These are phyloP conservation scores for Orbicella faveolata DNA, from an alignment of 64 coral and sea anemone species.

Conservation along the genomic window DNA sequence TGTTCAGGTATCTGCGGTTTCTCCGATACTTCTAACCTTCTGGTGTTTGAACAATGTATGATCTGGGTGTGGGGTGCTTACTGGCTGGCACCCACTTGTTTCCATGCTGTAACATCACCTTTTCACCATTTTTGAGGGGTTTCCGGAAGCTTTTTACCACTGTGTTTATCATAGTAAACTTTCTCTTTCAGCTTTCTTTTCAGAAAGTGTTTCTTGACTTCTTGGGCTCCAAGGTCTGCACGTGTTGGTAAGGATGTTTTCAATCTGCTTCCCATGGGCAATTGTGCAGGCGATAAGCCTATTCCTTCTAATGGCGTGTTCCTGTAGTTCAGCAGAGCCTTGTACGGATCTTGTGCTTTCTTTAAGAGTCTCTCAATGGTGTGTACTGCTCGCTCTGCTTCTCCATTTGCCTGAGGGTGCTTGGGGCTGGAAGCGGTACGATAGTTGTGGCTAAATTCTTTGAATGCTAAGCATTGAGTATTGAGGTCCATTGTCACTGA, in stretches of 20 bases:
- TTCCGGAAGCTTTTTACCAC: slow-evolving; percentile 50
- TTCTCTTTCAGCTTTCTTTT: too few species aligned
- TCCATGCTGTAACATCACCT: slow-evolving; percentile 27
- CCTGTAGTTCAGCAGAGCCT: slow-evolving; percentile 8
- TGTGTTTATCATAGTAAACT: slow-evolving; percentile 34
- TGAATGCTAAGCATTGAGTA: slow-evolving; percentile 51
- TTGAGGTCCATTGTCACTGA: slow-evolving; percentile 66
- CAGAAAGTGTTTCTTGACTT: too few species aligned
- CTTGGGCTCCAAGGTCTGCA: background rate
- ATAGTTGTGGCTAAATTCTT: slow-evolving; percentile 36
- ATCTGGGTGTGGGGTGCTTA: too few species aligned
- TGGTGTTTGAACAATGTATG: too few species aligned
- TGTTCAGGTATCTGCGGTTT: background rate
- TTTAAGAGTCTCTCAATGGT: slow-evolving; percentile 35
- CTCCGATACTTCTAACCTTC: too few species aligned
- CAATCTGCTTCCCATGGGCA: slow-evolving; percentile 46
- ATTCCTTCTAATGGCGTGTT: too few species aligned
- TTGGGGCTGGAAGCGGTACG: slow-evolving; percentile 41
- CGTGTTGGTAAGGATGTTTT: slow-evolving; percentile 33
- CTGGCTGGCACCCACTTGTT: slow-evolving; percentile 39
- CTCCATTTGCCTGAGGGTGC: slow-evolving; percentile 59
- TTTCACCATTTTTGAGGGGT: slow-evolving; percentile 14
- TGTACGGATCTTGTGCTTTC: slow-evolving; percentile 58
- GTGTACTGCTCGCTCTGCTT: slow-evolving; percentile 55
- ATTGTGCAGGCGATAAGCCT: slow-evolving; percentile 39